Conservation (phyloP, 2,797 vertebrate genomes). For the Leuciscus waleckii region DNA sequence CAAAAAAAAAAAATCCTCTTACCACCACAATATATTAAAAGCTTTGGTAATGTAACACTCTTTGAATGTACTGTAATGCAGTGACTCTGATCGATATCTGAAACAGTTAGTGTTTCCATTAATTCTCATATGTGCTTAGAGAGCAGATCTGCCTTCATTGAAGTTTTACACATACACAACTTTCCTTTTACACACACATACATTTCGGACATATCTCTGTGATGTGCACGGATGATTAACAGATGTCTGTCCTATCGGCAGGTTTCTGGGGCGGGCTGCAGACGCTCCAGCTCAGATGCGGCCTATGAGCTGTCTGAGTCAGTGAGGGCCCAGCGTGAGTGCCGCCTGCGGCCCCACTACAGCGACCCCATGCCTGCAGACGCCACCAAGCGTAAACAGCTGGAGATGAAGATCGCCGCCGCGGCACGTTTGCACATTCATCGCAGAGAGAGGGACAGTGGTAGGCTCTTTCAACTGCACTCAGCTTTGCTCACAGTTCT, state of each 20-base stretch:
- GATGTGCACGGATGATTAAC: slow-evolving; percentile 59
- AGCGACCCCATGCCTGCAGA: slow-evolving; percentile 90
- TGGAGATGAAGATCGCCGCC: slow-evolving; percentile 91
- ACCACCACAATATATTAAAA: slow-evolving; percentile 42
- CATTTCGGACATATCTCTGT: slow-evolving; percentile 1
- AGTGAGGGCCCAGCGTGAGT: slow-evolving; percentile 86
- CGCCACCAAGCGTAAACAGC: slow-evolving; percentile 89
- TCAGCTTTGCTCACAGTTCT: background rate
- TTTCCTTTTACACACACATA: background rate
- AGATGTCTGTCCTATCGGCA: slow-evolving; percentile 65
- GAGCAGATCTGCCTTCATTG: slow-evolving; percentile 1
- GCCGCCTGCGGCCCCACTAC: slow-evolving; percentile 88
- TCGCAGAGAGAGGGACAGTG: slow-evolving; percentile 77
- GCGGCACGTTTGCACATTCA: slow-evolving; percentile 85
- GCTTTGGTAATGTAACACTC: slow-evolving; percentile 23
- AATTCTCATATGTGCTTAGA: background rate
- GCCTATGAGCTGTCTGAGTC: slow-evolving; percentile 83
- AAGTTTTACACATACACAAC: background rate
- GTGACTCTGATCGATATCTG: slow-evolving; percentile 35
- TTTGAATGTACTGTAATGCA: slow-evolving; percentile 1
- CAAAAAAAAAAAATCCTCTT: background rate
- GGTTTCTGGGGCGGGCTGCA: slow-evolving; percentile 78
- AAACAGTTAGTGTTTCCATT: slow-evolving; percentile 32
- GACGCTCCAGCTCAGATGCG: slow-evolving; percentile 88
- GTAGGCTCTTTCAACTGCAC: slow-evolving; percentile 62